Percentiles rank a stretch among this genome's conserved stretches.
Evolutionary conservation across 1,140 invertebrate species (phyloP).

Genomic region (Sycophaga agraensis): DNA sequence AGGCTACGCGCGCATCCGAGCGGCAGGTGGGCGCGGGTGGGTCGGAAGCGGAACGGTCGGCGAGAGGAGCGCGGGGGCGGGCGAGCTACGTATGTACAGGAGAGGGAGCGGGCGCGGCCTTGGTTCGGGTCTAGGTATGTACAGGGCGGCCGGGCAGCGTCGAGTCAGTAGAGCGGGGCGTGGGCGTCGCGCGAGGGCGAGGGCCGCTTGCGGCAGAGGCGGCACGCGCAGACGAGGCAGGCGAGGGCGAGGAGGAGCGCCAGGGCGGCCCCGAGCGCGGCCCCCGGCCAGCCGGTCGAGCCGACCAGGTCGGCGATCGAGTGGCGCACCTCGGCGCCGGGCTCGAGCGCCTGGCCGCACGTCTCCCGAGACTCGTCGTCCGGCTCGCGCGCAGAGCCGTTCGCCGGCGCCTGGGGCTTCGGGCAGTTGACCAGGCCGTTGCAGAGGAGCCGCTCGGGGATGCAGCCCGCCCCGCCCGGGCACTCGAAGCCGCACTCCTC

Average conservation of each 20-base stretch:
- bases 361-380: conserved; percentile 52
- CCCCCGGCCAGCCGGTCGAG: conserved; percentile 51
- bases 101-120: background rate
- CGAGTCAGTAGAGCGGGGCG: conserved; percentile 48
- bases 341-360: conserved; percentile 35
- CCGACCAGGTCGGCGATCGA: conserved; percentile 35
- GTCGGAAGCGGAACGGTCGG: too few relatives aligned
- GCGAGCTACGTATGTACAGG: background rate
- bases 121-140: too few relatives aligned
- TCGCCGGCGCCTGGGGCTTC: conserved; percentile 54
- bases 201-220: conserved; percentile 52
- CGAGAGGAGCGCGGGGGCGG: too few relatives aligned
- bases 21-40: too few relatives aligned
- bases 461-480: conserved; percentile 79
- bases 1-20: too few relatives aligned
- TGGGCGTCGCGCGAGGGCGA: conserved; percentile 51
- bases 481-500: conserved; percentile 78
- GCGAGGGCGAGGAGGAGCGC: conserved; percentile 51
- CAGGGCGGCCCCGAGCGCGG: conserved; percentile 51
- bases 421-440: conserved; percentile 88
- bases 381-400: conserved; percentile 39
- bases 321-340: background rate
- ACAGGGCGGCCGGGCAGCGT: too few relatives aligned
- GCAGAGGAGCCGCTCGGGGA: conserved; percentile 77
- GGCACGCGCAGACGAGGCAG: conserved; percentile 55